Conservation (phyloP, 2,113 vertebrate genomes). For the Semnornis frantzii region DNA sequence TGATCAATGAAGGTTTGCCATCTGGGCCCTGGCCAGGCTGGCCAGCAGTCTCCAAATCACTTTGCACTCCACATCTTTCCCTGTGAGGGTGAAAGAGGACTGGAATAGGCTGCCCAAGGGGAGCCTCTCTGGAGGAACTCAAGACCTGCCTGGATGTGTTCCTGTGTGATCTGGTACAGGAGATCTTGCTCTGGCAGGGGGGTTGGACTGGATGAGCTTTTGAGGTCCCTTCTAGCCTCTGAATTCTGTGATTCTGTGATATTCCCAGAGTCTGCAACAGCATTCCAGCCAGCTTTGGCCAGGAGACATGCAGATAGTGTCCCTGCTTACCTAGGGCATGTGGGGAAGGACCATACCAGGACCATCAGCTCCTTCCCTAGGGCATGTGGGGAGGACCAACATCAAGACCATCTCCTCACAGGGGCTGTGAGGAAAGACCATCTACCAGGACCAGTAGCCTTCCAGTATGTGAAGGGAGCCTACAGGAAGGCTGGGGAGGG, state of each 20-base stretch:
- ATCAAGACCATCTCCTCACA: neutral
- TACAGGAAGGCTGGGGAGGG: too few relatives aligned
- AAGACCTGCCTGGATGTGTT: too few relatives aligned
- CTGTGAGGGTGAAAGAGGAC: too few relatives aligned
- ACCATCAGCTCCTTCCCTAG: neutral
- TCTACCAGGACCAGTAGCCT: neutral
- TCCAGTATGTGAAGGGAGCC: too few relatives aligned
- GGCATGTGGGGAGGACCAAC: neutral
- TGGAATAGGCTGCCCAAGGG: too few relatives aligned
- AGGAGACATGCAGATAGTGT: neutral
- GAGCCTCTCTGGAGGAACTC: too few relatives aligned
- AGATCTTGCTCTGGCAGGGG: too few relatives aligned
- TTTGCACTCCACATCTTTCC: too few relatives aligned
- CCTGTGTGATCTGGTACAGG: too few relatives aligned
- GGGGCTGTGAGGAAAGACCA: neutral
- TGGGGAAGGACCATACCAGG: neutral
- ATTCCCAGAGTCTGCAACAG: neutral
- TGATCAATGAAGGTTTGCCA: neutral
- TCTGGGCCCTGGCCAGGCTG: neutral
- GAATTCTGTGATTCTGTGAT: too few relatives aligned
- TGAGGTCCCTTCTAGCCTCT: too few relatives aligned
- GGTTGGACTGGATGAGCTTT: too few relatives aligned
- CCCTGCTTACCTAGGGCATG: accelerated
- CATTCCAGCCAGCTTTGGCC: neutral
- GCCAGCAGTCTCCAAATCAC: neutral